Base-by-base conservation (phyloP, 2,797 vertebrate genomes). In the Hydrocynus forskahlii region DNA sequence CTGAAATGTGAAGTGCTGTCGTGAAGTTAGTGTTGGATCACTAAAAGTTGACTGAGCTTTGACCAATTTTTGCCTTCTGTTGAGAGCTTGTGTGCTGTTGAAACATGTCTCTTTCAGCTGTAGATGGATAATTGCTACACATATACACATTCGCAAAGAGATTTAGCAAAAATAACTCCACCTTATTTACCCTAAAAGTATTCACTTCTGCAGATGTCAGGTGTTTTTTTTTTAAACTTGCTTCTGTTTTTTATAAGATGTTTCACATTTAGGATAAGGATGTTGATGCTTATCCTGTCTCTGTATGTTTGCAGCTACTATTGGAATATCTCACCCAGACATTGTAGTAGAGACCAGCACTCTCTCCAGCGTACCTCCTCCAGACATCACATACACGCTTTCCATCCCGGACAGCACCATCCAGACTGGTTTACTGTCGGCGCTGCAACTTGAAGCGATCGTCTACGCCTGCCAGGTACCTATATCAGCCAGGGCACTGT, bases 281-380 rank as follows among this genome's bases (percentile, higher is more conserved):
- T 35, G 35, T 35, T 35, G 35, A 35, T 35, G n/a, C 43, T 68
- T 2, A 2, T 21, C 29, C 43, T 83, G 16, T 69, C 64, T 17
- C 4, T 52, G 16, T 40, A 50, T 60, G 29, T 52, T 16, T 71
- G 52, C 89, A 99, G 98, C 96, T 86, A 97, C 96, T 85, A 94
- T 98, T 40, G 97, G 98, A 87, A 97, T 94, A 86, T 97, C 96
- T 79, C 98, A 99, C 87, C 98, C 98, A 0, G 98, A 99, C 92
- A 96, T 96, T 0, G 98, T 99, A 81, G 98, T 99, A 70, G 98
- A 99, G 90, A 99, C 98, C 0, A 99, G 97, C 93, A 99, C 98
- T 0, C 91, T 99, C 8, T 99, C 97, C 87, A 99, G 98, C 0
- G 97, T 99, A 12, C 98, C 98, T 6, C 98, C 98, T 0, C 98